Percentiles rank a stretch among this genome's conserved stretches.
These are phyloP conservation scores for Plestiodon gilberti DNA, from an alignment of 2,113 vertebrate species.

Conservation along the genomic window DNA sequence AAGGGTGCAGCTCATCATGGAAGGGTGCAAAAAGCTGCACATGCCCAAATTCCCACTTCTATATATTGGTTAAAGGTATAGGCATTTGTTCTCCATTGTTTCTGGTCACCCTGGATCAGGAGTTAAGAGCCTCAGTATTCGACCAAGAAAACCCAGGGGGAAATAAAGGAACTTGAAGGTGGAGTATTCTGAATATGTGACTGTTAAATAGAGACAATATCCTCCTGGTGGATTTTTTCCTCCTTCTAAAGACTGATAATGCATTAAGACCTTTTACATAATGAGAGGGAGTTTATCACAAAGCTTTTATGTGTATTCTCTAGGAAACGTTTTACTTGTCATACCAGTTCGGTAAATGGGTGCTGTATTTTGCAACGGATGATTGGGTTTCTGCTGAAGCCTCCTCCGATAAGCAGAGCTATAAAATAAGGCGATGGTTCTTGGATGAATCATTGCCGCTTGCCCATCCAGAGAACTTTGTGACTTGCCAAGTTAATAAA, in stretches of 20 bases:
- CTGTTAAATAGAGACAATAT: conserved; percentile 33
- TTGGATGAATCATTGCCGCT: conserved; percentile 15
- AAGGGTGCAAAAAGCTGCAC: too few species aligned
- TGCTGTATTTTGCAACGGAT: background rate
- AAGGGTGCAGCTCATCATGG: too few species aligned
- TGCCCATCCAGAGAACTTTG: conserved; percentile 17
- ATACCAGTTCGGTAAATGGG: background rate
- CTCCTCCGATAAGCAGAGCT: conserved; percentile 22
- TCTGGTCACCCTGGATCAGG: too few species aligned
- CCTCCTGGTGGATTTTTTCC: conserved; percentile 12
- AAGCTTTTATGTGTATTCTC: background rate
- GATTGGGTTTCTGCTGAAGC: background rate
- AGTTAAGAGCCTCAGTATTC: conserved; percentile 14
- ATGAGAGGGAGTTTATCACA: conserved; percentile 32
- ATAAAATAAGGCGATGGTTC: conserved; percentile 31
- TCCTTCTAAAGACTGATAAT: conserved; percentile 30
- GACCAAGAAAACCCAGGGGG: background rate
- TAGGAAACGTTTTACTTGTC: conserved; percentile 24
- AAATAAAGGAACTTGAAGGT: background rate
- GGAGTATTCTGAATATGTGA: conserved; percentile 39
- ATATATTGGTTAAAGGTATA: too few species aligned
- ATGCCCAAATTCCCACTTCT: too few species aligned
- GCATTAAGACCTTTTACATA: conserved; percentile 50
- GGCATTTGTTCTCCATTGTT: too few species aligned
- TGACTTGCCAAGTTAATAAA: conserved; percentile 51